phyloP scores from a whole-genome alignment of 2,113 vertebrate genomes.

The Panthera leo region DNA sequence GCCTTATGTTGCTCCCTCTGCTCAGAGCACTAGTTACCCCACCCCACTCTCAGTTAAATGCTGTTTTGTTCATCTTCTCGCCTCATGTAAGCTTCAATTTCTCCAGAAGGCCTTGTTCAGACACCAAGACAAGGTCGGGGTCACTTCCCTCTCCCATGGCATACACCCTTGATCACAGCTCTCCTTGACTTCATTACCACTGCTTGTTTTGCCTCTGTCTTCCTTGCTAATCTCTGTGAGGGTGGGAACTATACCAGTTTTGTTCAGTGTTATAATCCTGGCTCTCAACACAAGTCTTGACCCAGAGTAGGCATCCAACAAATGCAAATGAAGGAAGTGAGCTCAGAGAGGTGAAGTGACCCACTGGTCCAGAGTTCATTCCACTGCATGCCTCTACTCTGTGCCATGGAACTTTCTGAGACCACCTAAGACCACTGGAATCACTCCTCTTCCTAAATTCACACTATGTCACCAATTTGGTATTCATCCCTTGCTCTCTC shows the following conservation, averaged over 20 bases:
- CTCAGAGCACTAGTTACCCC: background rate
- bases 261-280: background rate
- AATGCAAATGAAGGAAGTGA: slow-evolving; percentile 27
- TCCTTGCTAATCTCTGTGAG: background rate
- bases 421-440: background rate
- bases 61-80: background rate
- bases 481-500: background rate
- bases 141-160: background rate
- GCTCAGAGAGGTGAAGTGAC: background rate
- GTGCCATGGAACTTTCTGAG: background rate
- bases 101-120: background rate
- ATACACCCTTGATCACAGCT: background rate
- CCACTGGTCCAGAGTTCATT: background rate
- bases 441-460: background rate
- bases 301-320: background rate
- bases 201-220: background rate
- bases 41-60: background rate
- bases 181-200: background rate
- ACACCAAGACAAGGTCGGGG: background rate
- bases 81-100: background rate
- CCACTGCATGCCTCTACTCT: background rate
- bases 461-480: background rate
- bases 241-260: background rate
- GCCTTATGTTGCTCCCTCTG: slow-evolving; percentile 9
- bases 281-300: background rate